Conservation (phyloP, 2,113 vertebrate species). For the Phalacrocorax carbo region DNA sequence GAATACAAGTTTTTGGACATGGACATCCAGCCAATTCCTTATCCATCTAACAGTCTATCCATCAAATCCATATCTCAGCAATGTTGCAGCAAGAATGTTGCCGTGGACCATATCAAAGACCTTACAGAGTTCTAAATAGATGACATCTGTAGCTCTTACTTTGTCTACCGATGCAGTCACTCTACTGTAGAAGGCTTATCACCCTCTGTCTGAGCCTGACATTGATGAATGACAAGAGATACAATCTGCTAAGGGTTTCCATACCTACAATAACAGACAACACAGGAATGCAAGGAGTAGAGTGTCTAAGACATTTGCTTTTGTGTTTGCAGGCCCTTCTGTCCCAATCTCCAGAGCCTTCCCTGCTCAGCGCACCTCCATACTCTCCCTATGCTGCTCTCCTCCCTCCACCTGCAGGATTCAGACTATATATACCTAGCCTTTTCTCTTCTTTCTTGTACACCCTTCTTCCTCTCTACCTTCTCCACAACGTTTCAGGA, state of each 20-base stretch:
- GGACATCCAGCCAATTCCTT: neutral
- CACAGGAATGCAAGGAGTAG: neutral
- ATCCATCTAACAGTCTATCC: neutral
- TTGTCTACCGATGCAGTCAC: neutral
- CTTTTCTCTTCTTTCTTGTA: neutral
- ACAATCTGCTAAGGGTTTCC: neutral
- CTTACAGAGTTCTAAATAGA: neutral
- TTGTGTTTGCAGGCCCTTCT: neutral
- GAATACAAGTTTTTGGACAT: neutral
- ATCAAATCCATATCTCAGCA: neutral
- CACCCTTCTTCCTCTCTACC: neutral
- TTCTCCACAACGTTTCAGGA: neutral
- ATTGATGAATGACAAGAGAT: neutral
- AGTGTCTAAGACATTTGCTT: neutral
- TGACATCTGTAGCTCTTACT: neutral
- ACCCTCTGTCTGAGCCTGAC: neutral
- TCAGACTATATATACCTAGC: neutral
- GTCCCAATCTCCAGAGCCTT: neutral
- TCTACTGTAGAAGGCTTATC: neutral
- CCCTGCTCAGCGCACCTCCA: neutral
- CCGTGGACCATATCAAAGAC: neutral
- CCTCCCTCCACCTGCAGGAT: neutral
- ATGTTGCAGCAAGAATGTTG: neutral
- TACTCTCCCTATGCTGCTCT: neutral
- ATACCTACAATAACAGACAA: neutral